These are phyloP conservation scores for Heliconius eleuchia DNA, from an alignment of 1,140 invertebrate species.

Conservation along the genomic window DNA sequence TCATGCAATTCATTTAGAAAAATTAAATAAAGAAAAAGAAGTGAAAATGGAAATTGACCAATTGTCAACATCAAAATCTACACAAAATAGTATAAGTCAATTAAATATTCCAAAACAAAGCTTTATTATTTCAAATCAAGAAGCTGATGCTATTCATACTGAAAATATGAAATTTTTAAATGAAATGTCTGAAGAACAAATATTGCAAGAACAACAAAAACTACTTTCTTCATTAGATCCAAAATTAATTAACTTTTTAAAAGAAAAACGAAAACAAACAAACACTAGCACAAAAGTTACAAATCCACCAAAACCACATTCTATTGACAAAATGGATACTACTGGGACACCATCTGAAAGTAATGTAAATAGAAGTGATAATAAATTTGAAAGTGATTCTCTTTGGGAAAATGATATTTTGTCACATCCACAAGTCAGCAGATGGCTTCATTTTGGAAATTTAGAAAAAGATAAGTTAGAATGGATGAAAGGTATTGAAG, in stretches of 20 bases:
- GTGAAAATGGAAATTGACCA: constrained; percentile 66
- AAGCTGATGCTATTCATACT: constrained; percentile 85
- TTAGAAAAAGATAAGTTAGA: constrained; percentile 91
- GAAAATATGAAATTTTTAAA: constrained; percentile 87
- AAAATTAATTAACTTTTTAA: constrained; percentile 85
- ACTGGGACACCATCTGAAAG: constrained; percentile 15
- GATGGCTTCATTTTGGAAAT: constrained; percentile 91
- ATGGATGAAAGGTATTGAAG: constrained; percentile 89
- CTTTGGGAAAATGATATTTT: constrained; percentile 83
- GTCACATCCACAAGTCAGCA: constrained; percentile 83
- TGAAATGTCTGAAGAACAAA: constrained; percentile 88
- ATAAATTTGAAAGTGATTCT: constrained; percentile 8
- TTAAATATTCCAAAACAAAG: constrained; percentile 72
- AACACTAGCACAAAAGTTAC: background rate
- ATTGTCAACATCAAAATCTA: constrained; percentile 16
- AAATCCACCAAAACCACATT: background rate
- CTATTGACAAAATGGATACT: background rate
- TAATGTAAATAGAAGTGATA: background rate
- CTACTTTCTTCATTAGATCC: constrained; percentile 85
- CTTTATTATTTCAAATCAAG: constrained; percentile 80
- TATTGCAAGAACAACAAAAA: constrained; percentile 87
- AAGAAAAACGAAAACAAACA: constrained; percentile 76
- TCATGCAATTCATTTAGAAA: constrained; percentile 45
- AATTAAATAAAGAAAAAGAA: constrained; percentile 45
- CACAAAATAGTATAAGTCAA: constrained; percentile 20